Evolutionary conservation across 53 echinoderm and acorn worm genomes (phyloP).

Genomic region (Antedon mediterranea): DNA sequence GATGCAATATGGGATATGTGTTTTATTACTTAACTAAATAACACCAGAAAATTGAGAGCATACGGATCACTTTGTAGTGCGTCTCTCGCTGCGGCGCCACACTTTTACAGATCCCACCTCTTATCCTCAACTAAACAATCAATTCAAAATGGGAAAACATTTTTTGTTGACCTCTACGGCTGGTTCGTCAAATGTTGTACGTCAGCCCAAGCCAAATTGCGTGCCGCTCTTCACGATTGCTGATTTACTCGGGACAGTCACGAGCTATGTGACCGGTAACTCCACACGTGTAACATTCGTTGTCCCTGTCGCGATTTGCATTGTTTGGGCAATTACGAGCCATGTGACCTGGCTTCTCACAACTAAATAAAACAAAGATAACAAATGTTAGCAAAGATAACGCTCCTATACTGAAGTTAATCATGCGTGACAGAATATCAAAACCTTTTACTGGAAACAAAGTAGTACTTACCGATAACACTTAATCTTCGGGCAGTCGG

Average conservation of each 20-base stretch:
- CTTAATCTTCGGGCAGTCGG: slow-evolving; percentile 15
- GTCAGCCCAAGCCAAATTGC: not conserved
- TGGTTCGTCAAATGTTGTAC: not conserved
- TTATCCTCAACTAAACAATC: not conserved
- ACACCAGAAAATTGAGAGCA: too few relatives aligned
- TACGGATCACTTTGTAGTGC: too few relatives aligned
- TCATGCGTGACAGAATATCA: too few relatives aligned
- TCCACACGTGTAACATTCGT: slow-evolving; percentile 19
- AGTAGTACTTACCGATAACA: not conserved
- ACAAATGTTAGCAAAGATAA: too few relatives aligned
- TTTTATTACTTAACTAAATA: not conserved
- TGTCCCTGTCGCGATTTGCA: not conserved
- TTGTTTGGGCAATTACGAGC: not conserved
- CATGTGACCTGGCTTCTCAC: not conserved
- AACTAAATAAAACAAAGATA: not conserved
- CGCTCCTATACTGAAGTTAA: too few relatives aligned
- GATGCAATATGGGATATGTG: not conserved
- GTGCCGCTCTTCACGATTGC: not conserved
- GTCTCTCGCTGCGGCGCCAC: too few relatives aligned
- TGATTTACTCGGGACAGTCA: slow-evolving; percentile 9
- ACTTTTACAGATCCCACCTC: not conserved
- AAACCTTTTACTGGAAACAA: too few relatives aligned
- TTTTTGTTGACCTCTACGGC: not conserved
- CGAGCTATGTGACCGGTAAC: slow-evolving; percentile 14
- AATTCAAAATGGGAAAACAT: not conserved